Base-by-base conservation (phyloP, 1,140 invertebrate genomes). In the Aphis gossypii region DNA sequence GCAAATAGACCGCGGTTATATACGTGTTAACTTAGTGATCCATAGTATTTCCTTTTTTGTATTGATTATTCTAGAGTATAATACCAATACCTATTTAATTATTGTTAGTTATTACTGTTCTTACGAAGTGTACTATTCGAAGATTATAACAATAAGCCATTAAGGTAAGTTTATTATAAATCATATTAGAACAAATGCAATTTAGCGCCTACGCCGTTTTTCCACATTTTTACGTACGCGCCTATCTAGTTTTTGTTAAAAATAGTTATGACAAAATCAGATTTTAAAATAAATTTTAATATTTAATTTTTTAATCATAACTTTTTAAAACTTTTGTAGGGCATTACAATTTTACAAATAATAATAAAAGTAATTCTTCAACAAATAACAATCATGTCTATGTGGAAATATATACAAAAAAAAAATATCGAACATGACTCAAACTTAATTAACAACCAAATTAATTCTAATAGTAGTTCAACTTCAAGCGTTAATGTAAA, bases 291-390 rank as follows among this genome's bases (percentile, higher is more conserved):
- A 76, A 76, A 76, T 30, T 76, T n/a, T 82, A 82, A 82, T 82
- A 82, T 82, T 82, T 35, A 82, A 82, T 82, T n/a, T 82, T n/a
- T n/a, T n/a, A n/a, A n/a, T n/a, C n/a, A n/a, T n/a, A n/a, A n/a
- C n/a, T n/a, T n/a, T 82, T 82, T 82, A 21, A 35, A 82, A 82
- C 68, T 82, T 82, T 82, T 82, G 68, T 82, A 82, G 14, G 30
- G 68, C 68, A 82, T n/a, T n/a, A n/a, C n/a, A n/a, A n/a, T n/a
- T n/a, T 82, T n/a, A 82, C 35, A 83, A 83, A 83, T 83, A 83
- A 83, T 83, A 83, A 83, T 83, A 83, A 83, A 83, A 83, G n/a
- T 83, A 83, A 83, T 83, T 83, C 82, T 38, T 38, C 82, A 83
- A 83, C 82, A 83, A 83, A 83, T 83, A 83, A 83, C 82, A 83